Evolutionary conservation across 2,888 invertebrate genomes (phyloP).

Genomic region (Dione juno): DNA sequence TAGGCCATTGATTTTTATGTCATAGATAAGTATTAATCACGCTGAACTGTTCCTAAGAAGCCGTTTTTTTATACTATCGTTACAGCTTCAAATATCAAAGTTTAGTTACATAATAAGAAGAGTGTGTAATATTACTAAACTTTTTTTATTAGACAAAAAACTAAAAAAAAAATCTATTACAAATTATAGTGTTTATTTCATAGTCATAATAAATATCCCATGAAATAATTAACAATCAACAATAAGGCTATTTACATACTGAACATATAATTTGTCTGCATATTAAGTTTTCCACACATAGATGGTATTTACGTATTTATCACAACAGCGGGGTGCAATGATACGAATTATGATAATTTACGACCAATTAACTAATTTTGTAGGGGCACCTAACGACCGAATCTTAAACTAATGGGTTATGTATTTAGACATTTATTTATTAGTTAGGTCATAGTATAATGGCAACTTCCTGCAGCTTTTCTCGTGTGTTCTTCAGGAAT

Average conservation of each 20-base stretch:
- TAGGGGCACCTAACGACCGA: slow-evolving; percentile 58
- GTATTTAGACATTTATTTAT: slow-evolving; percentile 64
- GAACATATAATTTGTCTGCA: neutral
- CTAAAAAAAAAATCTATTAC: no score
- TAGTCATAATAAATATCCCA: neutral
- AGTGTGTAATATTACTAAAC: no score
- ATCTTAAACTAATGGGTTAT: slow-evolving; percentile 59
- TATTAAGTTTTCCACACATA: slow-evolving; percentile 18
- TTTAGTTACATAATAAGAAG: neutral
- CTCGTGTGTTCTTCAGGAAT: neutral
- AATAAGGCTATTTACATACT: slow-evolving; percentile 16
- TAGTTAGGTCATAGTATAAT: slow-evolving; percentile 40
- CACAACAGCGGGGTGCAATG: slow-evolving; percentile 43
- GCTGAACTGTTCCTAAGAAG: neutral
- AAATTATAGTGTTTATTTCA: no score
- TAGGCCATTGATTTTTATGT: no score
- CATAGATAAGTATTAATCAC: no score
- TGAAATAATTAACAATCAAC: neutral
- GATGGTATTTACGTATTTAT: slow-evolving; percentile 14
- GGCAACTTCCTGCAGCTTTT: slow-evolving; percentile 19
- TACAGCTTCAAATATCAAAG: neutral
- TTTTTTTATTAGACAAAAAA: no score
- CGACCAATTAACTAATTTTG: slow-evolving; percentile 64
- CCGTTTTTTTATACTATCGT: neutral
- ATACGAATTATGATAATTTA: slow-evolving; percentile 73